Base-by-base conservation (phyloP, 2,888 invertebrate species). In the Abrostola tripartita region DNA sequence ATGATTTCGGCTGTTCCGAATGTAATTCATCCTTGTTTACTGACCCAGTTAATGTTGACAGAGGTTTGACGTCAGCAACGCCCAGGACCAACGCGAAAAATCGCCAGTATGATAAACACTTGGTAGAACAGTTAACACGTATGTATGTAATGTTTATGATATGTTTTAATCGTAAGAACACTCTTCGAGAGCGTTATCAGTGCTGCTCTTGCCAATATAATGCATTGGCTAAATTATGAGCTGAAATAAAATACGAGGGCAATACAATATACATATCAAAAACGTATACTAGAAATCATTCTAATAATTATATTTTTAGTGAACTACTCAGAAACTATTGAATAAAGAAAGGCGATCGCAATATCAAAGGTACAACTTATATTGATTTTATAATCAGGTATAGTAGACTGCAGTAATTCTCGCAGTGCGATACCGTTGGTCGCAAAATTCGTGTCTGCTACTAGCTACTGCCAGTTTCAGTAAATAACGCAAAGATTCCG, bases 11-110 rank as follows among this genome's bases (percentile, higher is more conserved):
- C 78, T 85, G 84, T 83, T 89, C 85, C 82, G 84, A 90, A 88
- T 90, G 87, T 89, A 90, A 91, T 89, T 90, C 88, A 88, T 90
- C 89, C 88, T 86, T 88, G 88, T 92, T 88, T 89, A 88, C 89
- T 92, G 92, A 91, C 90, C 92, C 90, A 90, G 91, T 92, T 92
- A 88, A 87, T 90, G 90, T 91, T 91, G 91, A 92, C 91, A 89
- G 86, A 89, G 87, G 85, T 81, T 88, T 92, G 92, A 92, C 91
- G 92, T 92, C 92, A 92, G 86, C 84, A 81, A 68, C 82, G 83
- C 81, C 83, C 83, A 87, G 86, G 85, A 87, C 81, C 81, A 85
- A 74, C 79, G 82, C 82, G 84, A 88, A 91, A 88, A 88, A 87
- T 81, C 84, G 82, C 81, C 81, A 80, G 79, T 77, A 79, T 79